Base-by-base conservation (phyloP, 2,113 vertebrate genomes). In the Poeciliopsis occidentalis region DNA sequence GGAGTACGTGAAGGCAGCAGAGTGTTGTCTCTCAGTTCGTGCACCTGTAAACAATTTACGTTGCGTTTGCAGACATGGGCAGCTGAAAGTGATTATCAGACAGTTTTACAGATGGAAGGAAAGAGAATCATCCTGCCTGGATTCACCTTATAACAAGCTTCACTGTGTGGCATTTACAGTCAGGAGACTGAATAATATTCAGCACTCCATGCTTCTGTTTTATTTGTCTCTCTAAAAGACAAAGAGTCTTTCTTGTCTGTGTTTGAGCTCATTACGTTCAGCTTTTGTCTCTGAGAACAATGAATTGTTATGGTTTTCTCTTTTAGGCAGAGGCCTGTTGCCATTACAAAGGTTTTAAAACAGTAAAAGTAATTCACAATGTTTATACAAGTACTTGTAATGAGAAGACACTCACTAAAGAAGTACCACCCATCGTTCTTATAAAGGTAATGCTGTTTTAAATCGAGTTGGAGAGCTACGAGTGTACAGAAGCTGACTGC, bases 21-120 rank as follows among this genome's bases (percentile, higher is more conserved):
- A 79, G 80, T 39, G 76, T 87, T 22, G 79, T 80, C 90, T 90
- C 84, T 91, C 85, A 81, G 85, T 57, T 90, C 70, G 12, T 67
- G 22, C 65, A 47, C 26, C 37, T 22, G 7, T 63, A 44, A 64
- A 61, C 60, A 27, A 62, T 63, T 72, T 39, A 39, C 37, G n/a
- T 51, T 13, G 47, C 54, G 47, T 68, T 71, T 68, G 60, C 24
- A 62, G 60, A 63, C 19, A 51, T 4, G 44, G 44, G 44, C 44
- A 47, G 4, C 44, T 47, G 29, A 57, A 31, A 32, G 30, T 12
- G 4, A 15, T 47, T 19, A 19, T 47, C 5, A 47, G 44, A 19
- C 44, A 47, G 27, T 30, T 47, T 30, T 5, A 12, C 15, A 30
- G 39, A 51, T 54, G 67, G 44, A 19, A 12, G 65, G 15, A 44